Evolutionary conservation across 2,888 invertebrate species (phyloP), one percentile per base, ranked within the genome.

Genomic region (Calephelis perditalis): DNA sequence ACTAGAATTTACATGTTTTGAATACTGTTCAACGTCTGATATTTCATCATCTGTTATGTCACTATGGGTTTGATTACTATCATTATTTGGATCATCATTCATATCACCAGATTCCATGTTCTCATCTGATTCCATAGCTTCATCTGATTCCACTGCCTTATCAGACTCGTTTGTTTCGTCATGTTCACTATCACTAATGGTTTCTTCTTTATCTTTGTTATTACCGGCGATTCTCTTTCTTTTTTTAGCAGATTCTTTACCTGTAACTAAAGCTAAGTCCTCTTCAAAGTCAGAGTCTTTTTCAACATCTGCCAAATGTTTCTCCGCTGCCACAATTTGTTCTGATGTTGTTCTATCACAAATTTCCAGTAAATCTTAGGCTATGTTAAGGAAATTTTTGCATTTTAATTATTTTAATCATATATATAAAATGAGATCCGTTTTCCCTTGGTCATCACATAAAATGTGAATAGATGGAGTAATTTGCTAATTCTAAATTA

Each of bases 301-400:
- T 67, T 92, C 92, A 5, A 91, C 91, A 75, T 93, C 91, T 47
- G 92, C 86, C 43, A 94, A 77, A 74, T 93, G 92, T 70, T 93
- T 92, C 72, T 94, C 93, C 11, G 92, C 92, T 61, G 92, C 91
- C 2, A 92, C 91, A 56, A 92, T 91, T 68, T 91, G 88, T 74
- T 93, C 92, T 70, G 94, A 90, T 63, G 93, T 93, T 60, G 94
- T 91, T 63, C 92, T 88, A 71, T 96, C 94, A 78, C 96, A 95
- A 62, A 95, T 92, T 84, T 96, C 95, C 71, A 96, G 85, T 71
- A 94, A 84, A 91, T 94, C 94, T 93, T 78, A n/a, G 61, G 45
- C 9, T 37, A n/a, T 40, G 40, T 11, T 26, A 43, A 60, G 11
- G 5, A 10, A 54, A 54, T 5, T 43, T 54, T 56, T 35, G 26